Percentiles rank a stretch among this genome's conserved stretches.
These are phyloP conservation scores for Tadarida brasiliensis DNA, from an alignment of 2,797 vertebrate genomes.

Conservation along the genomic window DNA sequence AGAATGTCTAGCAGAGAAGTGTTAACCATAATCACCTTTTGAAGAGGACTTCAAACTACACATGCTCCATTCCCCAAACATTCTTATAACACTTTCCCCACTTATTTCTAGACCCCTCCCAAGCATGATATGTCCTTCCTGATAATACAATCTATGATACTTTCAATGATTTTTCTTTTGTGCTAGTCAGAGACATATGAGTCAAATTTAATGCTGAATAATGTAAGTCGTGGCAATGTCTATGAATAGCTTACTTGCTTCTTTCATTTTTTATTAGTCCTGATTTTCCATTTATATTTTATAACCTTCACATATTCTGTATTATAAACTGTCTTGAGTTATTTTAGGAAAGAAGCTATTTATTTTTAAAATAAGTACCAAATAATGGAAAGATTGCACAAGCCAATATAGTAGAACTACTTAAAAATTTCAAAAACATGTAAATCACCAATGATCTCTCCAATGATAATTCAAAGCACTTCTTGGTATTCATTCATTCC, in stretches of 20 bases:
- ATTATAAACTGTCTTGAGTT: background rate
- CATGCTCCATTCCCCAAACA: background rate
- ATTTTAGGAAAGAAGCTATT: background rate
- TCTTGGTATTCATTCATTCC: background rate
- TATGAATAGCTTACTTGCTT: background rate
- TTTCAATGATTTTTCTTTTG: background rate
- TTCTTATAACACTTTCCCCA: background rate
- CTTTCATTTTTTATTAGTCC: background rate
- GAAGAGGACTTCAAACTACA: background rate
- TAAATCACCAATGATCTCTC: background rate
- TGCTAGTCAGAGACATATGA: background rate
- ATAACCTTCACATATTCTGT: background rate
- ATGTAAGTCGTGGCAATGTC: background rate
- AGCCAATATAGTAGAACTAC: background rate
- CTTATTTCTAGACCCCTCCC: background rate
- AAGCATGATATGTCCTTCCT: background rate
- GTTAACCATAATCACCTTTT: background rate
- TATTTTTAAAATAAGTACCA: background rate
- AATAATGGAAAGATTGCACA: background rate
- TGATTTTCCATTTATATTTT: constrained; percentile 13
- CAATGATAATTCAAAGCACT: background rate
- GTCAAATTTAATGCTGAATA: background rate
- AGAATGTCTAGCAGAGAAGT: background rate
- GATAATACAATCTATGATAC: background rate
- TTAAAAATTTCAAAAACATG: background rate